These are phyloP conservation scores for Mystacides longicornis DNA, from an alignment of 2,888 invertebrate species.

Conservation along the genomic window DNA sequence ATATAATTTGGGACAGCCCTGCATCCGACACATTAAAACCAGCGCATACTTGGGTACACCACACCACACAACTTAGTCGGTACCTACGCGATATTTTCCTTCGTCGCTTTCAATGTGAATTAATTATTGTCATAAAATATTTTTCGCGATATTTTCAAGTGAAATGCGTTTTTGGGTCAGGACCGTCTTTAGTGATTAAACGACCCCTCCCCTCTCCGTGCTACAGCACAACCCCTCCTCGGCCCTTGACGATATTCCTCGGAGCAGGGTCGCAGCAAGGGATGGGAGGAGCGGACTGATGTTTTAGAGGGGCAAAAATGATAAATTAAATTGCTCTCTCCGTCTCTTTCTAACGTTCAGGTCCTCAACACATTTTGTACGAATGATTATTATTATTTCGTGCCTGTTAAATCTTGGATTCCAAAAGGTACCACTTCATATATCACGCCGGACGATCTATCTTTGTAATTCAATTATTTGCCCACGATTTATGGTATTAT, in stretches of 20 bases:
- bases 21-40: too few relatives aligned
- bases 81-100: conserved; percentile 5
- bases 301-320: neutral
- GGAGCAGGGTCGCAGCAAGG: neutral
- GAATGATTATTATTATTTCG: too few relatives aligned
- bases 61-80: too few relatives aligned
- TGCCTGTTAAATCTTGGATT: too few relatives aligned
- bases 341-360: too few relatives aligned
- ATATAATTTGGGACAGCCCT: too few relatives aligned
- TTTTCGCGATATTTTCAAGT: conserved; percentile 1
- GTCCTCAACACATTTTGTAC: too few relatives aligned
- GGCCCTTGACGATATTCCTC: neutral
- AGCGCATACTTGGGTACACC: too few relatives aligned
- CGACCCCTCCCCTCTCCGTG: neutral
- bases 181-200: conserved; percentile 2
- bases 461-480: too few relatives aligned
- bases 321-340: neutral
- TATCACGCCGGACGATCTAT: too few relatives aligned
- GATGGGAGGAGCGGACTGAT: neutral
- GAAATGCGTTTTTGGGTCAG: conserved; percentile 4
- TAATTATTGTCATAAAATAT: conserved; percentile 10
- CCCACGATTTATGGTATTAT: too few relatives aligned
- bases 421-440: too few relatives aligned
- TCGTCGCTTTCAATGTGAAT: neutral
- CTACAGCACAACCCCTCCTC: neutral